Base-by-base conservation (phyloP, 2,113 vertebrate genomes). In the Platanista minor region DNA sequence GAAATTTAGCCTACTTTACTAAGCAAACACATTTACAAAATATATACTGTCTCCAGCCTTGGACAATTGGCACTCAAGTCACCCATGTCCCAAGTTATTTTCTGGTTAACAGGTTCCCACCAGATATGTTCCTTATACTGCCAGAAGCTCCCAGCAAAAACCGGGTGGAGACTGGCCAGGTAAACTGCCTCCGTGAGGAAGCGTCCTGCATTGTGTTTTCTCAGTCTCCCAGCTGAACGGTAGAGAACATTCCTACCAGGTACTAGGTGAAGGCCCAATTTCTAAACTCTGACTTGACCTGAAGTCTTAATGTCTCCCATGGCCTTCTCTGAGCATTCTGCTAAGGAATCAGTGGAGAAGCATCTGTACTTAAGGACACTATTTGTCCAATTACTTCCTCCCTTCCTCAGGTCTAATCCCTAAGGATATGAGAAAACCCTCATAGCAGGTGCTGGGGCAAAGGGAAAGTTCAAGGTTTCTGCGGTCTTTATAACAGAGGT, bases 181-280 rank as follows among this genome's bases (percentile, higher is more conserved):
- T 4, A 52, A 33, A 11, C 0, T 0, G 25, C 0, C 6, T 4
- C 64, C 3, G 1, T 0, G 6, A 41, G 3, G 31, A 25, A n/a
- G 10, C 0, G 8, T 25, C 43, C 59, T n/a, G 12, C 59, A 23
- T 4, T 21, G 4, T 6, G 18, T 27, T 18, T 31, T 11, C 20
- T 36, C 54, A 33, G 15, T 8, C 46, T 89, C 61, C 64, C 36
- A 20, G 8, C 54, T 25, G 25, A 13, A 46, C 23, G 23, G 31
- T 6, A 14, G 31, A 62, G 33, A 10, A 17, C 2, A 1, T 6
- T n/a, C n/a, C 36, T 62, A 20, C 17, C 9, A 29, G 64, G 18
- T 23, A 11, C 27, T 1, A 85, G 21, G 14, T 49, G 4, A 41
- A 0, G 8, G 11, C 13, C 33, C 21, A 4, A 5, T 5, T 27